Base-by-base conservation (phyloP, 2,797 vertebrate species). In the Toxotes lorentzi region DNA sequence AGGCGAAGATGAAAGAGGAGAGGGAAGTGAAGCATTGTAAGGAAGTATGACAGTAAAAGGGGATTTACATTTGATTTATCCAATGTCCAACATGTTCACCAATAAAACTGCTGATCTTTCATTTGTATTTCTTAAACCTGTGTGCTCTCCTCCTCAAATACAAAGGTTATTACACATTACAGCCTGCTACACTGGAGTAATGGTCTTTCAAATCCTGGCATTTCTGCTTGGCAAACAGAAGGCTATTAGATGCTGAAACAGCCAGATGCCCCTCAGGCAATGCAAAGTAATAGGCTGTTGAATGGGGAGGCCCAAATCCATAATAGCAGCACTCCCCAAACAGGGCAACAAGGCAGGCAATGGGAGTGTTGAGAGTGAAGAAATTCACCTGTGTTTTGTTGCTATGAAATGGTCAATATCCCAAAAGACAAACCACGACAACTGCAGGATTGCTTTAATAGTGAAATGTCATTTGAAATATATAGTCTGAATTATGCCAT, bases 211-310 rank as follows among this genome's bases (percentile, higher is more conserved):
- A 68, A 76, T 83, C 34, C 70, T 65, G 79, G 67, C 41, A n/a
- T 88, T 83, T 79, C 70, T 73, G 73, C 72, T 85, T 78, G 76
- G 80, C 85, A 88, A 86, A 90, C 87, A 90, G 86, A 85, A 85
- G 84, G 82, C 79, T 82, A 85, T 89, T 91, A 79, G 76, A 74
- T 82, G 73, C 84, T 84, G 83, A 79, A 92, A 63, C 71, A 82
- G 76, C 78, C 82, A 88, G 88, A 78, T 88, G 82, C 73, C 79
- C 90, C 78, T 81, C 82, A 79, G 89, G 89, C 88, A 79, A 35
- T 74, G 72, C 59, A 88, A 78, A 83, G 73, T 82, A 91, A 91
- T 86, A 84, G 84, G 83, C 70, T 84, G 81, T 76, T 84, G 85
- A 87, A 85, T 66, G 71, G 78, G 70, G 56, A 87, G 77, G 61